A percentile compares a stretch with the other conserved stretches of the same genome.
These are phyloP conservation scores for Apis florea DNA, from an alignment of 1,140 invertebrate species.

Conservation along the genomic window DNA sequence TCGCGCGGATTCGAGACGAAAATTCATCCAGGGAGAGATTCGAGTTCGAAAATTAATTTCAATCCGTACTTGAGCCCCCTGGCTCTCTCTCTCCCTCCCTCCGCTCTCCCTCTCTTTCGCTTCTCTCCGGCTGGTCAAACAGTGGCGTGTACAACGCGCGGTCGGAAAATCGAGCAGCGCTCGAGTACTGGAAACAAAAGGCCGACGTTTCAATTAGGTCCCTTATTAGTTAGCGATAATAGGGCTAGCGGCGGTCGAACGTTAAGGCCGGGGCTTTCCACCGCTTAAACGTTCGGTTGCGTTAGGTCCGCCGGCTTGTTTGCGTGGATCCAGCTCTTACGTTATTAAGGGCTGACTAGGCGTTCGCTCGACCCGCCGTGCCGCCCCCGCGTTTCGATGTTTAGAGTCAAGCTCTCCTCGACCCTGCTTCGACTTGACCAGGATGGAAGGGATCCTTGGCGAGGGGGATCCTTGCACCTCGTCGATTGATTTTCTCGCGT, in stretches of 20 bases:
- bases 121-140: conserved; percentile 48
- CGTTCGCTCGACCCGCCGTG: conserved; percentile 64
- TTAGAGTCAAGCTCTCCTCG: conserved; percentile 42
- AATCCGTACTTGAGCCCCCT: conserved; percentile 42
- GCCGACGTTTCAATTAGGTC: conserved; percentile 78
- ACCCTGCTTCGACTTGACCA: conserved; percentile 17
- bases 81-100: not conserved
- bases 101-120: not conserved
- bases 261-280: conserved; percentile 67
- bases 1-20: conserved; percentile 27
- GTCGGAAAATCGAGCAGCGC: conserved; percentile 50
- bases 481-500: conserved; percentile 77
- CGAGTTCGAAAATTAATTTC: conserved; percentile 53
- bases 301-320: conserved; percentile 73
- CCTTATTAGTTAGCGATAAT: conserved; percentile 80
- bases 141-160: conserved; percentile 24
- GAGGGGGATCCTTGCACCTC: conserved; percentile 21
- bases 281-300: conserved; percentile 75
- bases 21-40: conserved; percentile 32
- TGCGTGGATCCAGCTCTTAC: conserved; percentile 77
- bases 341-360: conserved; percentile 80
- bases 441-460: conserved; percentile 25
- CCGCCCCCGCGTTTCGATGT: conserved; percentile 38
- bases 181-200: conserved; percentile 73
- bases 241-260: conserved; percentile 67